Evolutionary conservation across 2,888 invertebrate genomes (phyloP).

Genomic region (Caenorhabditis sinica): DNA sequence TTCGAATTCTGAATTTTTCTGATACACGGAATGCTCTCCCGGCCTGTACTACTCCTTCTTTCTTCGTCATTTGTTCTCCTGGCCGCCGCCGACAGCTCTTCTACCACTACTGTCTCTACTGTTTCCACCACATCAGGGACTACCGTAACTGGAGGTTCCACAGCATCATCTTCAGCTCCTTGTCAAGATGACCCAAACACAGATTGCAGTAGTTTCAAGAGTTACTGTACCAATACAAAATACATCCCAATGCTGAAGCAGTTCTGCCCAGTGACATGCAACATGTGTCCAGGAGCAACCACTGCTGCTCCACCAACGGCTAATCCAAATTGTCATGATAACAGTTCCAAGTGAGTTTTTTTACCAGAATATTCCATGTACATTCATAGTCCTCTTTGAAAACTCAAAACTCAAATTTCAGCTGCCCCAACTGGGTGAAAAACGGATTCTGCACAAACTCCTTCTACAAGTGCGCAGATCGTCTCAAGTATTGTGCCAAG

Average conservation of each 20-base stretch:
- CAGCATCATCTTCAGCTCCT: constrained; percentile 15
- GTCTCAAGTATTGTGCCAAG: constrained; percentile 33
- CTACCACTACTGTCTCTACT: background rate
- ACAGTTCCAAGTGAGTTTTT: constrained; percentile 33
- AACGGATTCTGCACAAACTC: constrained; percentile 45
- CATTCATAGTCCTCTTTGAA: background rate
- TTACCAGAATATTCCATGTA: background rate
- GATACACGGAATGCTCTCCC: background rate
- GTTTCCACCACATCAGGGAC: background rate
- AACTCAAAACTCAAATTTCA: too few species aligned
- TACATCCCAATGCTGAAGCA: constrained; percentile 42
- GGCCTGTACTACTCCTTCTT: background rate
- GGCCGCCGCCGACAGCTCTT: background rate
- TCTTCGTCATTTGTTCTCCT: background rate
- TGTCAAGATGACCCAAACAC: constrained; percentile 29
- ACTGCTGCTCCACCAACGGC: constrained; percentile 26
- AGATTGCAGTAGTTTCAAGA: constrained; percentile 24
- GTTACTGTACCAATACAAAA: constrained; percentile 18
- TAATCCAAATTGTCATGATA: constrained; percentile 40
- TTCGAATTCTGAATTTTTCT: background rate
- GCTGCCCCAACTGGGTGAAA: constrained; percentile 35
- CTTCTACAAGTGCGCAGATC: constrained; percentile 41
- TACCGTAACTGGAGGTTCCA: background rate
- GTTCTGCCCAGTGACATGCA: constrained; percentile 54
- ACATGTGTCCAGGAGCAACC: constrained; percentile 53